Evolutionary conservation across 2,888 invertebrate genomes (phyloP), one percentile per base, ranked within the genome.

Genomic region (Drosophila lutescens): DNA sequence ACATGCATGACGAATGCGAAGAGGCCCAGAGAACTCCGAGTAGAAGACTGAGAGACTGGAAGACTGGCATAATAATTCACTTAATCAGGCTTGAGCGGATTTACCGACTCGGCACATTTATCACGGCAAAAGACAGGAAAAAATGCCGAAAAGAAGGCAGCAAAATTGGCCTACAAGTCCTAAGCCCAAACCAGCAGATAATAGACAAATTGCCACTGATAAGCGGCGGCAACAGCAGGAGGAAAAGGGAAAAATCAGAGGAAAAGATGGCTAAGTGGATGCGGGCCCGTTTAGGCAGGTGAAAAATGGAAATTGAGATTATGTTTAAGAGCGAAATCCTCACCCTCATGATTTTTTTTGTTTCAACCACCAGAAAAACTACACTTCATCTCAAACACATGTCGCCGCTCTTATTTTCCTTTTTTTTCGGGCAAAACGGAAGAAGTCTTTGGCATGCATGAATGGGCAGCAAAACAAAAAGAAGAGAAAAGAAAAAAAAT

Each of bases 31-130:
- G 62, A 60, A 26, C 17, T 10, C 20, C 30, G 44, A 30, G 46
- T 44, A 56, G 12, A 51, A 44, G 56, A 57, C 65, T 60, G 59
- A 62, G 7, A 6, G 30, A 40, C 10, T 38, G 46, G 61, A 40
- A 49, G 50, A 49, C 61, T 30, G 65, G 67, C 82, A 81, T 80
- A 81, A 82, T 78, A 86, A 86, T 86, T 78, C 78, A 88, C 80
- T 86, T 86, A 86, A 89, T 87, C 85, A 89, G 89, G 86, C 82
- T 87, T 78, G 76, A 79, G 85, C 73, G 75, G 83, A 83, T 82
- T 86, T 82, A 76, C 71, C 69, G 73, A 63, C 72, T 40, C 65
- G 63, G 79, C 74, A 65, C 62, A 80, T 76, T 74, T 84, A 82
- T 81, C 84, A 74, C 73, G 63, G 17, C 36, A 7, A 17, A 60